Evolutionary conservation across 2,113 vertebrate genomes (phyloP).

Genomic region (Anhinga rufa): DNA sequence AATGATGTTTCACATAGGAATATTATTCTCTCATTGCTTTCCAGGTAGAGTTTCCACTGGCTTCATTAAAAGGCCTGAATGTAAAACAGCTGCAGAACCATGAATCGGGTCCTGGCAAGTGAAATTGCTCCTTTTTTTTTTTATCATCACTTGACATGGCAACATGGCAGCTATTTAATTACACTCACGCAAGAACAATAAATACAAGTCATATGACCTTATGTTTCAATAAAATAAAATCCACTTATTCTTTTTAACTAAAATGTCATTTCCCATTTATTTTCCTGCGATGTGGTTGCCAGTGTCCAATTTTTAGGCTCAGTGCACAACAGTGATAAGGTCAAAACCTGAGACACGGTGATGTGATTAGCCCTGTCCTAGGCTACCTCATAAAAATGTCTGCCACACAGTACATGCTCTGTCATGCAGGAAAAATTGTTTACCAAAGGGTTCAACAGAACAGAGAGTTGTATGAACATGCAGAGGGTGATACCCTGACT

Average conservation of each 20-base stretch:
- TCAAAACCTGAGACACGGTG: conserved; percentile 54
- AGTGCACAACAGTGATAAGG: conserved; percentile 63
- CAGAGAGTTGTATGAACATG: background rate
- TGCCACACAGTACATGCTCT: conserved; percentile 29
- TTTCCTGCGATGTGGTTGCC: conserved; percentile 20
- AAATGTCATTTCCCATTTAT: conserved; percentile 66
- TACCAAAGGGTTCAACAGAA: background rate
- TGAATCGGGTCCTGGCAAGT: background rate
- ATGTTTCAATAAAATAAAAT: conserved; percentile 45
- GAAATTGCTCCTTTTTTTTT: background rate
- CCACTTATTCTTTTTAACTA: conserved; percentile 47
- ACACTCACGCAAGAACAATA: conserved; percentile 40
- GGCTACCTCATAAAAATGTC: conserved; percentile 57
- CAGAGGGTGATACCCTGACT: background rate
- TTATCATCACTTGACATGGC: background rate
- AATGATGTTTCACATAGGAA: conserved; percentile 6
- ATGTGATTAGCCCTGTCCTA: conserved; percentile 60
- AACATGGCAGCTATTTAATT: conserved; percentile 56
- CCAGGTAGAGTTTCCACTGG: conserved; percentile 29
- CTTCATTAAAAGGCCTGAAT: conserved; percentile 13
- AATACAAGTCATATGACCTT: conserved; percentile 55
- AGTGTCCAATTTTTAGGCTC: conserved; percentile 66
- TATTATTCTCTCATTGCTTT: conserved; percentile 26
- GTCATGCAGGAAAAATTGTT: conserved; percentile 48
- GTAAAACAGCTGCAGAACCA: conserved; percentile 41